Evolutionary conservation across 2,888 invertebrate species (phyloP).

Genomic region (Nymphalis polychloros): DNA sequence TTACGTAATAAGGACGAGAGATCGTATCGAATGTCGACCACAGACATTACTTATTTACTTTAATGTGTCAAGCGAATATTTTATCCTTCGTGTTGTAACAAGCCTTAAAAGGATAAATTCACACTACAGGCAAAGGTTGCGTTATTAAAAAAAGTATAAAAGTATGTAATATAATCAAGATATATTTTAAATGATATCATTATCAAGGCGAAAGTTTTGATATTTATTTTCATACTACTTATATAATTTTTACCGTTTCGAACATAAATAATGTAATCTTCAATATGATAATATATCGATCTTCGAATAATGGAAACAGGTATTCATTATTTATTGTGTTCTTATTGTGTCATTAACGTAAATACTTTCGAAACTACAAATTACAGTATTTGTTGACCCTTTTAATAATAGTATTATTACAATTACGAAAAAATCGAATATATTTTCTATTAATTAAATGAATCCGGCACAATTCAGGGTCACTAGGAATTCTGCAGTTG

Average conservation of each 20-base stretch:
- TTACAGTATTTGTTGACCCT: no score
- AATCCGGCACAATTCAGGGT: conserved; percentile 9
- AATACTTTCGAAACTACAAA: no score
- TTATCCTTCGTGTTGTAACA: conserved; percentile 26
- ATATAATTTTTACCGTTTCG: no score
- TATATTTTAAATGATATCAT: neutral
- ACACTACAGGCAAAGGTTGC: conserved; percentile 22
- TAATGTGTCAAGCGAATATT: conserved; percentile 29
- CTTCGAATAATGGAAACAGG: no score
- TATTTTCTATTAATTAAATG: conserved; percentile 10
- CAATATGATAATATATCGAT: no score
- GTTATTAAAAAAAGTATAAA: conserved; percentile 17
- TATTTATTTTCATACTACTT: neutral
- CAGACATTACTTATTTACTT: conserved; percentile 25
- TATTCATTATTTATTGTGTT: no score
- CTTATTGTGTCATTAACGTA: no score
- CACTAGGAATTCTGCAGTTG: neutral
- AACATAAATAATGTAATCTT: no score
- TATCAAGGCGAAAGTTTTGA: neutral
- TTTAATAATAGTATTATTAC: no score
- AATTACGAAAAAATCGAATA: no score
- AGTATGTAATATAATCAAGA: conserved; percentile 12
- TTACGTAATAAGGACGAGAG: conserved; percentile 30
- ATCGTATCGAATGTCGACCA: conserved; percentile 25
- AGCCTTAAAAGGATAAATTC: conserved; percentile 30